These are phyloP conservation scores for Pyrrhura leucotis DNA, from an alignment of 2,797 vertebrate genomes.

Conservation along the genomic window DNA sequence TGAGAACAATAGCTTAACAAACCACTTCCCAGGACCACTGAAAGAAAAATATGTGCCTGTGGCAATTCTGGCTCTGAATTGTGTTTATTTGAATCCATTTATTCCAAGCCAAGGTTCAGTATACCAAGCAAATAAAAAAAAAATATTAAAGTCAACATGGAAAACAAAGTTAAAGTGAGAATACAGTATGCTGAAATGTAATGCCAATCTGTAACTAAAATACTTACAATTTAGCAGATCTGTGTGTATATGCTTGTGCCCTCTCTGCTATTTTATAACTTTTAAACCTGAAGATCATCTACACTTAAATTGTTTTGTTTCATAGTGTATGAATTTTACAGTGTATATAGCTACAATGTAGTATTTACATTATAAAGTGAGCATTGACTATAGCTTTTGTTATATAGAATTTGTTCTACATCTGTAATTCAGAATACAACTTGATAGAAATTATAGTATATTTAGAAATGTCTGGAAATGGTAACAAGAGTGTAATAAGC, in stretches of 20 bases:
- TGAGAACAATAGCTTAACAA: conserved; percentile 87
- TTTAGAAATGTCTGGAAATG: conserved; percentile 19
- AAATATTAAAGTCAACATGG: conserved; percentile 58
- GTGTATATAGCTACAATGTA: background rate
- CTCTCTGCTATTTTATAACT: background rate
- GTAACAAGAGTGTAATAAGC: background rate
- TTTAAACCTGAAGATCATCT: background rate
- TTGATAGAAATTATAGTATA: background rate
- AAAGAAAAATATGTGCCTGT: conserved; percentile 82
- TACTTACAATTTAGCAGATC: background rate
- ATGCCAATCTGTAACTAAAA: background rate
- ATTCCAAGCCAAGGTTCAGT: conserved; percentile 69
- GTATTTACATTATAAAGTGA: background rate
- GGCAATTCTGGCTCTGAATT: conserved; percentile 77
- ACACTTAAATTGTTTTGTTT: background rate
- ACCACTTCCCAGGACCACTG: conserved; percentile 85
- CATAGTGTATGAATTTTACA: background rate
- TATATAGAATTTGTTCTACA: background rate
- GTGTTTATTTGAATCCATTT: conserved; percentile 80
- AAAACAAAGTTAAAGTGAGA: conserved; percentile 59
- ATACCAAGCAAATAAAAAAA: conserved; percentile 68
- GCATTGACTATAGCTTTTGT: background rate
- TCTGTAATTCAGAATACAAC: background rate
- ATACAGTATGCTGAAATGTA: conserved; percentile 13
- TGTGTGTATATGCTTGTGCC: background rate